phyloP scores from a whole-genome alignment of 2,888 invertebrate genomes.

The Orgyia antiqua region DNA sequence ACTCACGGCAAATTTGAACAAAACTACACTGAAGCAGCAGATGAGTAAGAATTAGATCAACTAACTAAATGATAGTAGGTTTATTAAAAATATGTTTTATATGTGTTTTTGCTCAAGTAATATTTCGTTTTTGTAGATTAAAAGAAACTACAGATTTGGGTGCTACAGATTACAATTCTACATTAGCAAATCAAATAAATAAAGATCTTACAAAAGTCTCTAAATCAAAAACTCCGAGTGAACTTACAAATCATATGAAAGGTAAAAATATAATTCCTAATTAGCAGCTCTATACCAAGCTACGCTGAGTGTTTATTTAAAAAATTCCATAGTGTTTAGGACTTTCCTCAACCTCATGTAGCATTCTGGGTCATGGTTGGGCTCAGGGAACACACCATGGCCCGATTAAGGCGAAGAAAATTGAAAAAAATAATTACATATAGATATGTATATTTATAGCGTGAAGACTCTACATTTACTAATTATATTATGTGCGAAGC shows the following conservation, averaged over 20 bases:
- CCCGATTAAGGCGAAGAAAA: no score
- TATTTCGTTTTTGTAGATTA: constrained; percentile 43
- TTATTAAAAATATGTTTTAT: not conserved
- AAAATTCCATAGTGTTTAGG: no score
- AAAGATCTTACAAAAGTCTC: constrained; percentile 31
- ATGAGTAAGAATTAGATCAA: constrained; percentile 45
- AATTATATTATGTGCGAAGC: no score
- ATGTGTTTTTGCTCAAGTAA: not conserved
- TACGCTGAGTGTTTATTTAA: no score
- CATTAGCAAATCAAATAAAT: constrained; percentile 35
- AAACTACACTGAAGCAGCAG: constrained; percentile 42
- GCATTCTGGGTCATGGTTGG: no score
- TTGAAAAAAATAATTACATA: no score
- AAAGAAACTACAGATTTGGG: constrained; percentile 39
- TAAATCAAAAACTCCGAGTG: constrained; percentile 36
- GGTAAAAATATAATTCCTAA: constrained; percentile 30
- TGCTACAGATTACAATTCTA: constrained; percentile 39
- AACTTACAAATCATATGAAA: constrained; percentile 40
- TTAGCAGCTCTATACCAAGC: no score
- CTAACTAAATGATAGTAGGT: no score
- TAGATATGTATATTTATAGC: no score
- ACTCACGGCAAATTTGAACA: constrained; percentile 47
- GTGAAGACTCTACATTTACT: no score
- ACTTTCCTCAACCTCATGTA: no score
- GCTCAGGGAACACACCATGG: no score